These are phyloP conservation scores for Craniophora ligustri DNA, from an alignment of 2,888 invertebrate genomes.

Conservation along the genomic window DNA sequence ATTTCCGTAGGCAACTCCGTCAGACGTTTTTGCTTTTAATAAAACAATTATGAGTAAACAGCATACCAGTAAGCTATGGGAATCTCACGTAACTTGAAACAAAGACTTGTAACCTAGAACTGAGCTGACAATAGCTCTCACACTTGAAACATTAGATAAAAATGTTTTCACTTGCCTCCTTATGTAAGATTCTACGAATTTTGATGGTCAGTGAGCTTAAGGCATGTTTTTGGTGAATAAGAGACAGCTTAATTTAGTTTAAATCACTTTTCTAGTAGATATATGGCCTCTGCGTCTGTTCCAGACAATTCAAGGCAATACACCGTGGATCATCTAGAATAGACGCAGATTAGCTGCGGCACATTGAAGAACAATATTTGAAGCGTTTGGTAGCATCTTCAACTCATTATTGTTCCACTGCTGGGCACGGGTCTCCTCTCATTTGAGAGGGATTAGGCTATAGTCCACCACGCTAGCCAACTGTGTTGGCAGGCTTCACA, in stretches of 20 bases:
- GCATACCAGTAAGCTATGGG: conserved; percentile 70
- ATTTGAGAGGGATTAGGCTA: too few relatives aligned
- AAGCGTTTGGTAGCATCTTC: too few relatives aligned
- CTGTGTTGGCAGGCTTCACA: too few relatives aligned
- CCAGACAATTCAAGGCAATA: too few relatives aligned
- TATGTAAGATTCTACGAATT: conserved; percentile 67
- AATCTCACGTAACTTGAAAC: conserved; percentile 60
- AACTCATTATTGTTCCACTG: too few relatives aligned
- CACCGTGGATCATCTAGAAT: too few relatives aligned
- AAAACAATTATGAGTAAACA: conserved; percentile 45
- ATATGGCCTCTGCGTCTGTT: too few relatives aligned
- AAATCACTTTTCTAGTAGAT: not conserved
- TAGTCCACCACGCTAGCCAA: too few relatives aligned
- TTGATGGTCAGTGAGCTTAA: conserved; percentile 44
- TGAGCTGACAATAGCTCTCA: conserved; percentile 70
- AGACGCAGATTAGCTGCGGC: too few relatives aligned
- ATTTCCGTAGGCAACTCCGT: conserved; percentile 17
- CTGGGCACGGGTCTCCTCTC: too few relatives aligned
- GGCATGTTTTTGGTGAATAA: not conserved
- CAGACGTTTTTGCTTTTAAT: conserved; percentile 39
- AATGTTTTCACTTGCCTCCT: conserved; percentile 73
- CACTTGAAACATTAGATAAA: conserved; percentile 78
- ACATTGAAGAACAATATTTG: too few relatives aligned
- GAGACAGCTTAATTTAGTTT: not conserved
- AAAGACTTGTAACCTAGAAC: conserved; percentile 81